Base-by-base conservation (phyloP, 2,797 vertebrate genomes). In the Knipowitschia caucasica region DNA sequence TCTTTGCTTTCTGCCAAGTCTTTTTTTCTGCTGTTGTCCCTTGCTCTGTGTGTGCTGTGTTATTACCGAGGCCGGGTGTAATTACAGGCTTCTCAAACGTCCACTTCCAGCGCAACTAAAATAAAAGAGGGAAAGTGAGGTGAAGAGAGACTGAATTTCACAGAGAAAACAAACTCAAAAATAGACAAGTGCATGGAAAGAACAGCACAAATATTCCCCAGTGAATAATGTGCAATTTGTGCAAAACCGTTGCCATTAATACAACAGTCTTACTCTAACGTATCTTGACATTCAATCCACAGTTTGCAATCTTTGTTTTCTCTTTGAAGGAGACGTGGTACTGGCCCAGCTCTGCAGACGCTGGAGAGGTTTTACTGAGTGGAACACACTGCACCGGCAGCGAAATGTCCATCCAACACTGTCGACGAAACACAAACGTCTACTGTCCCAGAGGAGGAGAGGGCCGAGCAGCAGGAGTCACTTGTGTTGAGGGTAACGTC, bases 301-400 rank as follows among this genome's bases (percentile, higher is more conserved):
- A 14, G 9, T n/a, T 33, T 21, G 33, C 18, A 25, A 33, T 33
- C 18, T 49, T 31, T 36, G n/a, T n/a, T 60, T 17, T 52, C 4
- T 50, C 26, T 42, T 1, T 55, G 31, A 80, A 99, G 97, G 95
- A 98, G 31, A 96, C 95, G 0, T 97, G 95, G 94, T 99, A 96
- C 86, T 98, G 97, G 97, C 75, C 91, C 2, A 93, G 94, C 35
- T 90, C 91, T 43, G 76, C 89, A 0, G 85, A 82, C 18, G 90
- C 93, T 2, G 29, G 59, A 17, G 90, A 79, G 1, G 85, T 98
- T 67, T 77, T 96, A 71, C 89, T 98, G 74, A 99, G 93, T 0
- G 97, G 97, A 2, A 88, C 93, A 63, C 93, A 84, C 73, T 99
- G 96, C 46, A 75, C 90, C 0, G 95, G 96, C 68, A 93, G 92